Evolutionary conservation across 2,888 invertebrate genomes (phyloP).

Genomic region (Rhabditoides inermis): DNA sequence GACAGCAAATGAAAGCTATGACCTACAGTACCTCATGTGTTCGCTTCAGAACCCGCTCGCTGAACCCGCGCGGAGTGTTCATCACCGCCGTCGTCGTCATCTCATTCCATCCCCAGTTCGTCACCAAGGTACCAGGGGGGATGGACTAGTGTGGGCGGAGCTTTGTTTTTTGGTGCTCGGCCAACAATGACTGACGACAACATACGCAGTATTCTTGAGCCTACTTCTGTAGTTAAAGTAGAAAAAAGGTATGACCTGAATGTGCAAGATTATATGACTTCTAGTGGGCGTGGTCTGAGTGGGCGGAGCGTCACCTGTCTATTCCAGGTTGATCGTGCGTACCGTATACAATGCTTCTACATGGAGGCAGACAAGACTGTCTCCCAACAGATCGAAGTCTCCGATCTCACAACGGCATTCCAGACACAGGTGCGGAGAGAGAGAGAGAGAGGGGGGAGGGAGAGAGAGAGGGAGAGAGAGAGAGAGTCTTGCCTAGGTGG

Average conservation of each 20-base stretch:
- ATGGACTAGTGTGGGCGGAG: conserved; percentile 5
- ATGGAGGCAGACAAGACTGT: conserved; percentile 50
- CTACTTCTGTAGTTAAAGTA: too few relatives aligned
- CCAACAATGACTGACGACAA: too few relatives aligned
- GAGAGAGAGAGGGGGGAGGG: neutral
- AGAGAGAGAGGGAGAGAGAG: neutral
- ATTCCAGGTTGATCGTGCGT: conserved; percentile 32
- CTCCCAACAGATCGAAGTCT: conserved; percentile 40
- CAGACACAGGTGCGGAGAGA: conserved; percentile 32
- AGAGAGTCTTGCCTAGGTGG: conserved; percentile 22
- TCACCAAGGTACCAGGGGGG: conserved; percentile 36
- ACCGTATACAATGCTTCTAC: conserved; percentile 50
- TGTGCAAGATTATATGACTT: too few relatives aligned
- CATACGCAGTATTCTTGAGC: too few relatives aligned
- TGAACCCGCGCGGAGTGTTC: conserved; percentile 52
- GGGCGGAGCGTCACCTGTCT: too few relatives aligned
- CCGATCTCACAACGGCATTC: conserved; percentile 47
- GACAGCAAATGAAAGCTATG: too few relatives aligned
- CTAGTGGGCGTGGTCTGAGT: too few relatives aligned
- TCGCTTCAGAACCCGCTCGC: conserved; percentile 48
- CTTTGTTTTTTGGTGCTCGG: too few relatives aligned
- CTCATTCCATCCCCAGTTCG: conserved; percentile 52
- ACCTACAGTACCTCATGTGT: too few relatives aligned
- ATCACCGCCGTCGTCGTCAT: conserved; percentile 51
- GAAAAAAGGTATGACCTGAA: too few relatives aligned